These are phyloP conservation scores for Drosophila serrata DNA, from an alignment of 1,140 invertebrate genomes.

Conservation along the genomic window DNA sequence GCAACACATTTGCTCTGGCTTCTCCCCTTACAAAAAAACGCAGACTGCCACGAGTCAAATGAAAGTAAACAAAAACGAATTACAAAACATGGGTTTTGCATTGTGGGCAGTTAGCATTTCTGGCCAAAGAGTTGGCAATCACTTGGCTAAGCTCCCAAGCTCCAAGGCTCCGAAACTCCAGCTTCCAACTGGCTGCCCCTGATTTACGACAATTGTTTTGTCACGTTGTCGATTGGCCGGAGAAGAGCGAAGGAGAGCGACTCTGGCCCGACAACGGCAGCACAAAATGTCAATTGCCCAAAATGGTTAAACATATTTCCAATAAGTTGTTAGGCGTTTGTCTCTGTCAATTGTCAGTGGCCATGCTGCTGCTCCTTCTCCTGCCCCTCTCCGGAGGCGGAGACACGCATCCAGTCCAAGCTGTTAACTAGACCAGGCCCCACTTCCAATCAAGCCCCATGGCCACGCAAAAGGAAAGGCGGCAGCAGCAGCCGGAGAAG, in stretches of 20 bases:
- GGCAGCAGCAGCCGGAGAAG: conserved; percentile 1
- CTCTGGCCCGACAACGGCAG: conserved; percentile 29
- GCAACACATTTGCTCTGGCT: conserved; percentile 17
- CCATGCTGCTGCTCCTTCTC: conserved; percentile 15
- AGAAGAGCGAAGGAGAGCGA: conserved; percentile 2
- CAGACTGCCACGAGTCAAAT: conserved; percentile 69
- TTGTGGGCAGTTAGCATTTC: conserved; percentile 56
- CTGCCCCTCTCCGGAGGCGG: conserved; percentile 16
- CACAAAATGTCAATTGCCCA: conserved; percentile 76
- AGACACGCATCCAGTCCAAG: conserved; percentile 37
- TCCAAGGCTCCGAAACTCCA: conserved; percentile 34
- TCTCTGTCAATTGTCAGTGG: conserved; percentile 56
- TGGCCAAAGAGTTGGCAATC: conserved; percentile 47
- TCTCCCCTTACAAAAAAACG: conserved; percentile 11
- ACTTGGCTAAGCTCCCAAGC: conserved; percentile 3
- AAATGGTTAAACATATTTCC: conserved; percentile 80
- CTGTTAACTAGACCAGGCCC: conserved; percentile 37
- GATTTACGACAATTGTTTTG: conserved; percentile 82
- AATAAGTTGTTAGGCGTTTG: conserved; percentile 81
- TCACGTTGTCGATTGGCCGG: conserved; percentile 60
- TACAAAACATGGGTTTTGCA: conserved; percentile 41
- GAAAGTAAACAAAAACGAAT: conserved; percentile 69
- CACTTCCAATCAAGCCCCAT: conserved; percentile 41
- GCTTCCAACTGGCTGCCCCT: conserved; percentile 56
- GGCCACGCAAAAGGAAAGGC: conserved; percentile 23